These are phyloP conservation scores for Caenorhabditis auriculariae DNA, from an alignment of 2,888 invertebrate species.

Conservation along the genomic window DNA sequence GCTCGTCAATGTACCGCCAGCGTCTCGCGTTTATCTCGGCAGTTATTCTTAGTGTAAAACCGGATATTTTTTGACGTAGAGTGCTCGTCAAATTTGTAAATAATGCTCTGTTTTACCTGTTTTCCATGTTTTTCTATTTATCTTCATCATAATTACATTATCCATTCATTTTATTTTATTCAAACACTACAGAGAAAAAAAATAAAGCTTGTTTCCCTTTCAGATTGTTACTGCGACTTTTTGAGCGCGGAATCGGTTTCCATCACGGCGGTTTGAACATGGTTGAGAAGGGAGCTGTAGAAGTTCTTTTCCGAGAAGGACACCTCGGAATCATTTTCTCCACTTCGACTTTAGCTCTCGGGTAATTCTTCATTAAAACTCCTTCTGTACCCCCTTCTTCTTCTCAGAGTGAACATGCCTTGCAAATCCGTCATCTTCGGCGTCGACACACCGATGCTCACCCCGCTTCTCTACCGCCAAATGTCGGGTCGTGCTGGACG, in stretches of 20 bases:
- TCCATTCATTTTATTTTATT: background rate
- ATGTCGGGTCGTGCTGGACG: constrained; percentile 63
- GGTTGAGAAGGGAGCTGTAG: constrained; percentile 56
- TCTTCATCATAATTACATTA: background rate
- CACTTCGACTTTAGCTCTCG: constrained; percentile 59
- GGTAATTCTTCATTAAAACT: constrained; percentile 27
- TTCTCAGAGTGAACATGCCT: constrained; percentile 62
- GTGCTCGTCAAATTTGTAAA: no score
- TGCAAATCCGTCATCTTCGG: constrained; percentile 62
- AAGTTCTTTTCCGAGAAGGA: constrained; percentile 54
- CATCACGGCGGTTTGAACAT: constrained; percentile 59
- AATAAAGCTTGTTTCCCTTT: constrained; percentile 7
- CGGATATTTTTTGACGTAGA: no score
- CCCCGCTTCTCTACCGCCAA: constrained; percentile 60
- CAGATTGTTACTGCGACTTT: constrained; percentile 47
- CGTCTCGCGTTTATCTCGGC: no score
- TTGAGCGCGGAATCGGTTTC: constrained; percentile 61
- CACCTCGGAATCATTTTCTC: constrained; percentile 59
- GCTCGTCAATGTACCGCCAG: no score
- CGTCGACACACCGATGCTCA: constrained; percentile 55
- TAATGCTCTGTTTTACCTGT: no score
- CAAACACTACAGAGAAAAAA: no score
- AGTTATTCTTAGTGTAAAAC: no score
- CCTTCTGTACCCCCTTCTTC: no score
- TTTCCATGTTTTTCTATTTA: background rate